A percentile compares a stretch with the other conserved stretches of the same genome.
These are phyloP conservation scores for Ammospiza caudacuta DNA, from an alignment of 2,113 vertebrate genomes.

Conservation along the genomic window DNA sequence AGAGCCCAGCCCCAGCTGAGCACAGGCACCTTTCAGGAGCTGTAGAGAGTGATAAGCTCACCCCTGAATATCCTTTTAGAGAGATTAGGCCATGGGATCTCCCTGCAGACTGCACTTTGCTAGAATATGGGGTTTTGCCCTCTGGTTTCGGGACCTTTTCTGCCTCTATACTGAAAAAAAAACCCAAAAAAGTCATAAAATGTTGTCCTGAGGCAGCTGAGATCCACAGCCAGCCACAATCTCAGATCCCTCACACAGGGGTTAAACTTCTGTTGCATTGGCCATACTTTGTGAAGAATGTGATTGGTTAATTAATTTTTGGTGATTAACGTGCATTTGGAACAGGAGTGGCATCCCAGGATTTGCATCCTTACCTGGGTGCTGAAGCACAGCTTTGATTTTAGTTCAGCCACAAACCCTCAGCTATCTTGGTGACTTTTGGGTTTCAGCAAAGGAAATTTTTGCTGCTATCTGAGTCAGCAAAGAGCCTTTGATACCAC, in stretches of 20 bases:
- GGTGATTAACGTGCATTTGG: neutral
- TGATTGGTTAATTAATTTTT: neutral
- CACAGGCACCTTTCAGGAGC: neutral
- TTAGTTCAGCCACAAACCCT: neutral
- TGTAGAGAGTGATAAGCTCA: neutral
- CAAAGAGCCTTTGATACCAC: neutral
- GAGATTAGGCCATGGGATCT: neutral
- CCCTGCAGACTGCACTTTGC: neutral
- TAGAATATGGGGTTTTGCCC: rapidly evolving
- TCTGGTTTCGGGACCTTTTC: neutral
- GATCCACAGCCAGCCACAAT: rapidly evolving
- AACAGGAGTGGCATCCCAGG: neutral
- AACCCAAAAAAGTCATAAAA: neutral
- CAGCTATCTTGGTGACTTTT: neutral
- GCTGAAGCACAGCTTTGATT: neutral
- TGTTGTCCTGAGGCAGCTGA: neutral
- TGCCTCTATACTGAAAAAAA: neutral
- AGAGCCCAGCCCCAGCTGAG: neutral
- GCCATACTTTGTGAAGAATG: neutral
- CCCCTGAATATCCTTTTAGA: neutral
- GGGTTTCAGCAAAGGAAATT: neutral
- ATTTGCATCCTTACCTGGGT: neutral
- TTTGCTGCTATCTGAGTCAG: neutral
- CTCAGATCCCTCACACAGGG: rapidly evolving
- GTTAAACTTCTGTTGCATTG: neutral